A percentile compares a stretch with the other conserved stretches of the same genome.
phyloP scores from a whole-genome alignment of 2,113 vertebrate genomes.

The Bos javanicus region DNA sequence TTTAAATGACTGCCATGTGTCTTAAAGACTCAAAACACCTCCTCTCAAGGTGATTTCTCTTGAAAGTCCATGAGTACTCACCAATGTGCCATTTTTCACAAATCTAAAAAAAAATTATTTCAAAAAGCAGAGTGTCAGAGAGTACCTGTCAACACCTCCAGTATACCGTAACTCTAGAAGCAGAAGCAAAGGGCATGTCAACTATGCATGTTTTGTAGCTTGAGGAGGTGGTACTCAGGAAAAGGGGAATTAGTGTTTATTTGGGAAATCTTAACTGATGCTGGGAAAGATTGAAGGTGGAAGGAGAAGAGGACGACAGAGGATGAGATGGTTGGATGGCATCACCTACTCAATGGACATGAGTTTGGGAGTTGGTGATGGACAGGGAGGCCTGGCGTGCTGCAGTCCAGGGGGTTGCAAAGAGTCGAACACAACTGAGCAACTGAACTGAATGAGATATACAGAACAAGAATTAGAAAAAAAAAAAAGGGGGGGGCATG shows the following conservation, averaged over 20 bases:
- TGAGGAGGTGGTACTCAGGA: not conserved
- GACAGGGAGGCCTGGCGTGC: not conserved
- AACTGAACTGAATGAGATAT: not conserved
- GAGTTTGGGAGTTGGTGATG: not conserved
- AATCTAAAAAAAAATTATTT: slow-evolving; percentile 29
- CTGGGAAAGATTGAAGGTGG: not conserved
- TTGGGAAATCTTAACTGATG: not conserved
- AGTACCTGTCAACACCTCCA: not conserved
- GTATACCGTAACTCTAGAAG: not conserved
- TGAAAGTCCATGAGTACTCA: not conserved
- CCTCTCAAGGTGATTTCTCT: not conserved
- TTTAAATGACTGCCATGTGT: not conserved
- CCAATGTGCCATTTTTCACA: not conserved
- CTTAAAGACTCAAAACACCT: slow-evolving; percentile 13
- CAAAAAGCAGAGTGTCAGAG: not conserved
- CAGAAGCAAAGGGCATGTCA: not conserved
- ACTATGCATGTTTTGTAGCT: not conserved
- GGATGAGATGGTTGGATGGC: not conserved
- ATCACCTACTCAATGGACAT: not conserved
- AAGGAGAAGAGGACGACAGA: not conserved
- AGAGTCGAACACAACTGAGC: not conserved
- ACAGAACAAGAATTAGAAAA: not conserved
- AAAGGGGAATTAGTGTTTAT: not conserved
- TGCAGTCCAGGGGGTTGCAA: not conserved
- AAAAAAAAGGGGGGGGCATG: not conserved